Percentiles rank a stretch among this genome's conserved stretches.
These are phyloP conservation scores for Arremon aurantiirostris DNA, from an alignment of 2,797 vertebrate genomes.

Conservation along the genomic window DNA sequence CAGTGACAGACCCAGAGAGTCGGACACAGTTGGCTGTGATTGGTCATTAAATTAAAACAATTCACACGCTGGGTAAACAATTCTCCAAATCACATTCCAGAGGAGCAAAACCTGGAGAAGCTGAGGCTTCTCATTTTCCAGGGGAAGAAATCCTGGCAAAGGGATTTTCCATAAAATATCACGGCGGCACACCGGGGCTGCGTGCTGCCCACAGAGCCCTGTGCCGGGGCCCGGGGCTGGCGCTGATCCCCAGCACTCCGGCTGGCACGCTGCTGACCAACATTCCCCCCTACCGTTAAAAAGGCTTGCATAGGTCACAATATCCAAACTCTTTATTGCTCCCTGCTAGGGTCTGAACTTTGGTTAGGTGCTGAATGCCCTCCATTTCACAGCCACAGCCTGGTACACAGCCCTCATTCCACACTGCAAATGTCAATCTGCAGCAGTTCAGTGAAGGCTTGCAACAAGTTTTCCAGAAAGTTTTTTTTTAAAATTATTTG, in stretches of 20 bases:
- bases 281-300: not conserved
- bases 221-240: not conserved
- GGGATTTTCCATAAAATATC: not conserved
- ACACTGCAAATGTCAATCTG: not conserved
- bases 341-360: slow-evolving; percentile 4
- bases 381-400: slow-evolving; percentile 1
- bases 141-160: not conserved
- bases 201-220: not conserved
- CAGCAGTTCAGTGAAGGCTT: not conserved
- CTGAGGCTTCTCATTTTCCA: too few relatives aligned
- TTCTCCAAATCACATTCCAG: too few relatives aligned
- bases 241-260: not conserved
- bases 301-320: not conserved
- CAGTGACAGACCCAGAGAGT: too few relatives aligned
- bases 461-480: not conserved
- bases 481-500: slow-evolving; percentile 9
- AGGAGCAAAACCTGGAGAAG: too few relatives aligned
- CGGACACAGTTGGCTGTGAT: not conserved
- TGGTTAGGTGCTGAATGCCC: slow-evolving; percentile 6
- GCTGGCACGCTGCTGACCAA: not conserved
- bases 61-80: not conserved
- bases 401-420: not conserved
- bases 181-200: not conserved
- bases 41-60: not conserved
- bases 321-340: not conserved